phyloP scores from a whole-genome alignment of 2,113 vertebrate genomes.

The Stegastes partitus region DNA sequence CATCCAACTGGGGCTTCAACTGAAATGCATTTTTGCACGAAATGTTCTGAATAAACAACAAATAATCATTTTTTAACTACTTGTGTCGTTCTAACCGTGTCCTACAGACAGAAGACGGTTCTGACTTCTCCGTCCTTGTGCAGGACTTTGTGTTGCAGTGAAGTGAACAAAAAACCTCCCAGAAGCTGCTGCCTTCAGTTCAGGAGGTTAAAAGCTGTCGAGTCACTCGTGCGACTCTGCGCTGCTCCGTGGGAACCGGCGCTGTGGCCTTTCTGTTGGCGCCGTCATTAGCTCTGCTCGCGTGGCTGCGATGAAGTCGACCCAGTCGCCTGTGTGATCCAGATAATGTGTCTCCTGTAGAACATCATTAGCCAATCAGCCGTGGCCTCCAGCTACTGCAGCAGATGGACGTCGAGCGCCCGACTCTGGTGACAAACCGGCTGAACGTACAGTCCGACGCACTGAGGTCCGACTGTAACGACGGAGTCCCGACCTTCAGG shows the following conservation, averaged over 20 bases:
- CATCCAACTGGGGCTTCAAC: too few relatives aligned
- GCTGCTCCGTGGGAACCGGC: slow-evolving; percentile 23
- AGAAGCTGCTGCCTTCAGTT: too few relatives aligned
- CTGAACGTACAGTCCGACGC: slow-evolving; percentile 21
- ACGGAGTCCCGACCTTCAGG: slow-evolving; percentile 38
- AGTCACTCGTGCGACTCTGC: slow-evolving; percentile 45
- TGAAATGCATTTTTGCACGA: too few relatives aligned
- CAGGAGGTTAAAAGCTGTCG: slow-evolving; percentile 40
- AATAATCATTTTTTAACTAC: too few relatives aligned
- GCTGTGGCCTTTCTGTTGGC: slow-evolving; percentile 50
- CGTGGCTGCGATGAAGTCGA: slow-evolving; percentile 58
- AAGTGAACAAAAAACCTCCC: too few relatives aligned
- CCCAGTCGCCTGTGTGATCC: slow-evolving; percentile 74
- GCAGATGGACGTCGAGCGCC: slow-evolving; percentile 68
- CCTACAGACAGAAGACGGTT: too few relatives aligned
- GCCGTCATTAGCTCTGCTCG: slow-evolving; percentile 65
- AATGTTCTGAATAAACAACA: too few relatives aligned
- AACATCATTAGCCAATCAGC: slow-evolving; percentile 79
- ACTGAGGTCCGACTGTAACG: slow-evolving; percentile 41
- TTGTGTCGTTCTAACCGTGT: too few relatives aligned
- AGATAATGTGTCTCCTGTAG: slow-evolving; percentile 74
- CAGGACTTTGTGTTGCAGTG: too few relatives aligned
- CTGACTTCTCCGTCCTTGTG: too few relatives aligned
- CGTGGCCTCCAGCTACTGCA: slow-evolving; percentile 66
- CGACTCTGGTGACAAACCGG: slow-evolving; percentile 56